These are phyloP conservation scores for Apus apus DNA, from an alignment of 2,113 vertebrate species.

Conservation along the genomic window DNA sequence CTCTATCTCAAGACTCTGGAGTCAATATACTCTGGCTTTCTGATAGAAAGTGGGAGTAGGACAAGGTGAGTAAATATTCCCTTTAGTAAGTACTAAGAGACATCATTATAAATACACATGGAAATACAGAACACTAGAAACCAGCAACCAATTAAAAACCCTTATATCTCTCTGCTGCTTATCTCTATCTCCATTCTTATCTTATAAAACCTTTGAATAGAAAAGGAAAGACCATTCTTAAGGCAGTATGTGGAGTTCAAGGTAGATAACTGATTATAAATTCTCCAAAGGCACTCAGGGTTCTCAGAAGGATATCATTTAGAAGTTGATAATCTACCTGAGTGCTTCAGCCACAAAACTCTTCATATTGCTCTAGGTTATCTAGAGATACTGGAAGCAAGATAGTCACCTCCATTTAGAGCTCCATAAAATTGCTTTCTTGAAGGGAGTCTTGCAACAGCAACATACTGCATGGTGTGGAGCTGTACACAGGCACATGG, in stretches of 20 bases:
- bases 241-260: not conserved
- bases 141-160: slow-evolving; percentile 39
- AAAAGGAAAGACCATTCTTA: not conserved
- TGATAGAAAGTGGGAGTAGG: not conserved
- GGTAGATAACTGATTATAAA: not conserved
- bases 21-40: not conserved
- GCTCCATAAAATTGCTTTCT: not conserved
- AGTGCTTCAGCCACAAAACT: not conserved
- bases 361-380: not conserved
- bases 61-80: not conserved
- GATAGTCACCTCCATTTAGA: not conserved
- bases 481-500: not conserved
- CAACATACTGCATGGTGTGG: not conserved
- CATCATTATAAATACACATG: not conserved
- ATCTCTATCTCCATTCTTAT: slow-evolving; percentile 39
- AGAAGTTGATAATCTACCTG: not conserved
- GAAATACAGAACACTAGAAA: slow-evolving; percentile 5
- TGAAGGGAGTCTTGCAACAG: not conserved
- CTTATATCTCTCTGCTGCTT: slow-evolving; percentile 11
- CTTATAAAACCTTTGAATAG: slow-evolving; percentile 26
- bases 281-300: not conserved
- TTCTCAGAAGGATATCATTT: not conserved
- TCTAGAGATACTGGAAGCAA: not conserved
- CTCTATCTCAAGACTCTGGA: not conserved
- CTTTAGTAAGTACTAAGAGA: not conserved